A percentile compares a stretch with the other conserved stretches of the same genome.
phyloP scores from a whole-genome alignment of 2,113 vertebrate genomes.

The Misgurnus anguillicaudatus region DNA sequence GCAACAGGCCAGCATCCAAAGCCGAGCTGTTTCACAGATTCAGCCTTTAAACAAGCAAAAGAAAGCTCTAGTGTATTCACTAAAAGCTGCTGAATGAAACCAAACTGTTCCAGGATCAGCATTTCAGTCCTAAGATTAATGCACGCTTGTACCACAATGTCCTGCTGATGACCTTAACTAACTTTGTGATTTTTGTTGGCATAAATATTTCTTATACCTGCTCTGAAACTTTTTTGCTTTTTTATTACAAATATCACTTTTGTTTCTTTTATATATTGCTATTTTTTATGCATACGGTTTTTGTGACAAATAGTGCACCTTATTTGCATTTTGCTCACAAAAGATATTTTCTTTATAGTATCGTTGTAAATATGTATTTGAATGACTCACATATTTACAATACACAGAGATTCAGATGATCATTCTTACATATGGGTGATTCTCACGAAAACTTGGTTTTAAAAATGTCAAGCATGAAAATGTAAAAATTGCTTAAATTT shows the following conservation, averaged over 20 bases:
- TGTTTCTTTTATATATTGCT: neutral
- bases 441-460: no score
- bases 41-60: neutral
- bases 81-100: constrained; percentile 1
- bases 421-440: no score
- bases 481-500: no score
- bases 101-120: constrained; percentile 19
- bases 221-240: neutral
- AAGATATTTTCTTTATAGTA: no score
- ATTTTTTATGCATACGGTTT: neutral
- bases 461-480: no score
- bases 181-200: neutral
- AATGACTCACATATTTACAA: no score
- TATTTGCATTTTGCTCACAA: no score
- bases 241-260: neutral
- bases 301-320: no score
- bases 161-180: constrained; percentile 34
- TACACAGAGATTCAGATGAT: no score
- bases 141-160: neutral
- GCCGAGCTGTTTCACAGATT: constrained; percentile 32
- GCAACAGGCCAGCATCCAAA: constrained; percentile 42
- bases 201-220: no score
- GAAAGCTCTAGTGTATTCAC: constrained; percentile 50
- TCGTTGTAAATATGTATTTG: no score
- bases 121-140: constrained; percentile 45